Evolutionary conservation across 1,140 invertebrate genomes (phyloP), one percentile per base, ranked within the genome.

Genomic region (Ericerus pela): DNA sequence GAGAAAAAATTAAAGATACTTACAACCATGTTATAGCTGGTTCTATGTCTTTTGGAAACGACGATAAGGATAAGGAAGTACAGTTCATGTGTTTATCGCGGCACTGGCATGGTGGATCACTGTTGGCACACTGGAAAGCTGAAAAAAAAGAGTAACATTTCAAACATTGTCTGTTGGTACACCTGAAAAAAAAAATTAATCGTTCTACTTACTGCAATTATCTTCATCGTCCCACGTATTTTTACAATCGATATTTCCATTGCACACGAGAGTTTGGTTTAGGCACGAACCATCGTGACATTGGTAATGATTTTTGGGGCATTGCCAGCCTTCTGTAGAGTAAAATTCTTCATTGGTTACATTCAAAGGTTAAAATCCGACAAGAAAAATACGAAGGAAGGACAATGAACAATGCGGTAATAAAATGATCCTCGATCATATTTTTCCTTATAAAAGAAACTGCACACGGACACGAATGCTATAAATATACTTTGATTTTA

Each of bases 161-260:
- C 29, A 20, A 33, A 41, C 47, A 52, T 22, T 57, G 1, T 26
- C 31, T 33, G n/a, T 33, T 33, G 8, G n/a, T n/a, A n/a, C 31
- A 10, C 31, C 8, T n/a, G 31, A 33, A 33, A n/a, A 8, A 8
- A 10, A 33, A 33, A 33, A 33, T 10, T n/a, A 33, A 10, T 33
- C 8, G 26, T n/a, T 11, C 3, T 22, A 58, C 60, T 58, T 55
- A 64, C 62, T 55, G 56, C 70, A 72, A 26, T 60, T 60, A 47
- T 70, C 66, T 58, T 72, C 70, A 57, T 72, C 70, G 8, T 62
- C 64, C 69, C 70, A 70, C 2, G 70, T 67, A n/a, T 63, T 63
- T 2, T 59, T 57, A 51, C 73, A 75, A 59, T 75, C 72, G 5
- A 68, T 59, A 11, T 60, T 58, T 5, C 57, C 61, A 58, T 75